These are phyloP conservation scores for Podocnemis expansa DNA, from an alignment of 2,113 vertebrate genomes.

Conservation along the genomic window DNA sequence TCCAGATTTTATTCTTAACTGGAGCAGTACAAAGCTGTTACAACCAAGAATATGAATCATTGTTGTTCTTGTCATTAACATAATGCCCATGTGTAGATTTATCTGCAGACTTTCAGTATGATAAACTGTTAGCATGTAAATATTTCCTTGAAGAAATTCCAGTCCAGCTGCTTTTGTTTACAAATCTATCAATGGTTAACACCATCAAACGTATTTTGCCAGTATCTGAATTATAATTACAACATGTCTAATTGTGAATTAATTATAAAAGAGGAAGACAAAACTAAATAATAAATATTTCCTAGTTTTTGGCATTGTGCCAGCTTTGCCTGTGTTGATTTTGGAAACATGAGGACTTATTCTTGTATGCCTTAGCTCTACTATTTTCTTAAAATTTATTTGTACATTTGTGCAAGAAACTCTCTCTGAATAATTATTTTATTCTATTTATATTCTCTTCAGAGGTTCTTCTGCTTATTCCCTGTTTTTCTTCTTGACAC, in stretches of 20 bases:
- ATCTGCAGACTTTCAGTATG: slow-evolving; percentile 81
- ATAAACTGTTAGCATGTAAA: slow-evolving; percentile 84
- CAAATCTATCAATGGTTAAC: slow-evolving; percentile 84
- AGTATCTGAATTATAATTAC: slow-evolving; percentile 80
- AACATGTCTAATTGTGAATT: slow-evolving; percentile 79
- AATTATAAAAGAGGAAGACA: slow-evolving; percentile 73
- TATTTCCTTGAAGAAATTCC: slow-evolving; percentile 85
- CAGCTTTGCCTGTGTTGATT: slow-evolving; percentile 45
- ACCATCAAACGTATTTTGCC: slow-evolving; percentile 72
- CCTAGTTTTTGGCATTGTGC: slow-evolving; percentile 58
- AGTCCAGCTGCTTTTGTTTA: slow-evolving; percentile 87
- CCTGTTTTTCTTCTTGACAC: slow-evolving; percentile 40
- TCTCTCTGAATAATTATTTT: slow-evolving; percentile 59
- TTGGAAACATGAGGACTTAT: slow-evolving; percentile 33
- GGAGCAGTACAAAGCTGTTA: slow-evolving; percentile 56
- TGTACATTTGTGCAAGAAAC: slow-evolving; percentile 34
- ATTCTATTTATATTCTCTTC: slow-evolving; percentile 36
- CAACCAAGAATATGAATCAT: slow-evolving; percentile 75
- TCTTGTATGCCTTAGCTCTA: neutral
- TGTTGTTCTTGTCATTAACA: slow-evolving; percentile 71
- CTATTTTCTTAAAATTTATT: slow-evolving; percentile 40
- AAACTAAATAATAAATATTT: slow-evolving; percentile 77
- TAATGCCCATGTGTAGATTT: slow-evolving; percentile 79
- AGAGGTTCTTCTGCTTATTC: slow-evolving; percentile 29
- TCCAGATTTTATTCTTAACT: slow-evolving; percentile 76